Conservation (phyloP, 2,113 vertebrate genomes). For the Erinaceus europaeus region DNA sequence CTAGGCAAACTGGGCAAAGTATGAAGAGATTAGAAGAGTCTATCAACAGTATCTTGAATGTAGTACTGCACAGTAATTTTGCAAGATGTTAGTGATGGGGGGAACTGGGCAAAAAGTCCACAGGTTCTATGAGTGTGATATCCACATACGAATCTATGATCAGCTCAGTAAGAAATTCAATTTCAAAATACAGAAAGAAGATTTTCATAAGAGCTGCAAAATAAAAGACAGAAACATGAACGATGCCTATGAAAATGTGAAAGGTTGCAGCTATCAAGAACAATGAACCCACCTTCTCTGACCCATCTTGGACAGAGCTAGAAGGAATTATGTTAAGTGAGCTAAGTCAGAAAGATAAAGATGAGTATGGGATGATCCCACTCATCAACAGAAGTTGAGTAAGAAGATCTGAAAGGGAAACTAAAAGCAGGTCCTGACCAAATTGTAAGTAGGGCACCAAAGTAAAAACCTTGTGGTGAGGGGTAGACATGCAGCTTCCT, state of each 20-base stretch:
- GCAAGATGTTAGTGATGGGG: not conserved
- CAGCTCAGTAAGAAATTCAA: not conserved
- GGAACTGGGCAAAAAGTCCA: not conserved
- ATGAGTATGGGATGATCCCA: too few species aligned
- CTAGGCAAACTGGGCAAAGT: not conserved
- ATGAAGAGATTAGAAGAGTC: not conserved
- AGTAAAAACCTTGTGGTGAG: too few species aligned
- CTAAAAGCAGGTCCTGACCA: too few species aligned
- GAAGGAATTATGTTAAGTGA: too few species aligned
- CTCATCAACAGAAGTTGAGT: too few species aligned
- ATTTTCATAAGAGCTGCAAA: not conserved
- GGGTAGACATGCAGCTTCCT: too few species aligned
- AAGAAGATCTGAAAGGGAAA: too few species aligned
- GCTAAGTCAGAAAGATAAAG: too few species aligned
- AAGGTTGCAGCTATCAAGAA: not conserved
- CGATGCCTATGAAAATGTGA: not conserved
- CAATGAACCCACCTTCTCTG: not conserved
- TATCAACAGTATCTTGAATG: not conserved
- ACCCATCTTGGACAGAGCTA: not conserved
- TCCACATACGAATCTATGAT: not conserved
- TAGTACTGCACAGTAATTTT: not conserved
- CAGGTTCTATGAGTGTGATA: not conserved
- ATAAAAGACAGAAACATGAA: not conserved
- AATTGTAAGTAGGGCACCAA: too few species aligned
- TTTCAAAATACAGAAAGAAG: not conserved